Evolutionary conservation across 2,113 vertebrate genomes (phyloP), one percentile per base, ranked within the genome.

Genomic region (Ranitomeya variabilis): DNA sequence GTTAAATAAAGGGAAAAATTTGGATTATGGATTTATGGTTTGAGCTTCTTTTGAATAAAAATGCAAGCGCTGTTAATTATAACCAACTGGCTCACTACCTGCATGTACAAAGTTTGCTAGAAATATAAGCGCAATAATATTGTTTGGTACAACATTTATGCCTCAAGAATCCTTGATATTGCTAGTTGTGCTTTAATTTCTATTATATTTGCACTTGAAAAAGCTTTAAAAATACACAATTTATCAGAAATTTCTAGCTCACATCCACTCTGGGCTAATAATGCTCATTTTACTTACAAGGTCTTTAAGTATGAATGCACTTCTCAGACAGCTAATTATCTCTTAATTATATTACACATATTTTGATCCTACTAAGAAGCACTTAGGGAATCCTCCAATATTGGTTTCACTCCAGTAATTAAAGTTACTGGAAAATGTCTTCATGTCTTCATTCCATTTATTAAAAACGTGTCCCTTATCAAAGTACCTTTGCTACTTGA

Each of bases 321-420:
- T 85, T 67, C 81, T 89, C 82, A 89, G 81, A 55, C 82, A 89
- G 87, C 71, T 89, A 89, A 89, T 89, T 89, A 85, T 69, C 52
- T 84, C 82, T 89, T 89, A 89, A 89, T 89, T 89, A 89, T 85
- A 89, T 89, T 85, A 89, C 69, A 89, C 87, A 89, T 89, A 89
- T 89, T 89, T 85, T 89, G 87, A 89, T 89, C 87, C 60, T 23
- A 67, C 86, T 87, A 87, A 77, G 82, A 85, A 89, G 87, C 82
- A 85, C 87, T 89, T 79, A 84, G 82, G 87, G 87, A 89, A 78
- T 89, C 73, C 87, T 89, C 19, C 81, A 85, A 69, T 89, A 52
- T 78, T 55, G 37, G 73, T 37, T 85, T 85, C 23, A 79, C 85
- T 78, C 45, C 73, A 79, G 71, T 79, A 89, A 89, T 89, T 89